Base-by-base conservation (phyloP, 2,888 invertebrate genomes). In the Eumacrocentrus americanus region DNA sequence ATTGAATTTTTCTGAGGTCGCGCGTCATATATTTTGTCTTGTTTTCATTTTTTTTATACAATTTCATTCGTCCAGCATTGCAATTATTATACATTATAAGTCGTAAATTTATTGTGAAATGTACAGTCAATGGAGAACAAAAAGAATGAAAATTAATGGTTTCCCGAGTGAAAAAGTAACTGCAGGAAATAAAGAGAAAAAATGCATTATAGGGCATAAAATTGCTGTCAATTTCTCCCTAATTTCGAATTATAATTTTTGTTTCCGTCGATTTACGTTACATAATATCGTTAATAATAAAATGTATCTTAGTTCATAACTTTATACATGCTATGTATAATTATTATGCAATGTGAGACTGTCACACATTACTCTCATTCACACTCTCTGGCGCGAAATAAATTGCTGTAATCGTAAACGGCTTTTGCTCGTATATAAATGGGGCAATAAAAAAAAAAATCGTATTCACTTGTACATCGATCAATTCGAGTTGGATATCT, bases 281-380 rank as follows among this genome's bases (percentile, higher is more conserved):
- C 70, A 75, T 74, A 74, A 75, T 75, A 73, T 77, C 72, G 67
- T 79, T 78, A 77, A 74, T 79, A 78, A 80, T 77, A 78, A 71
- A 66, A 68, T 72, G 74, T 73, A 77, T 63, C 77, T 79, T 78
- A 77, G 68, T 73, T 68, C 75, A 74, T 76, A 77, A 78, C 79
- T 81, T 80, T 81, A 80, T 80, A 80, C 80, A 81, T 79, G 65
- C 78, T 80, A 79, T 80, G 79, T 80, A 80, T 80, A 79, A 79
- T 78, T 77, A 78, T 79, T 79, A 79, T 79, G 80, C 79, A 79
- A 78, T 78, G 73, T 73, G 74, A n/a, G n/a, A n/a, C n/a, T n/a
- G n/a, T 76, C 76, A 74, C 74, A 75, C 76, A 69, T 58, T 73
- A 72, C 66, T 75, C 77, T n/a, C n/a, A 76, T 78, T 72, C 76